Conservation (phyloP, 2,113 vertebrate species). For the Apodemus sylvaticus region DNA sequence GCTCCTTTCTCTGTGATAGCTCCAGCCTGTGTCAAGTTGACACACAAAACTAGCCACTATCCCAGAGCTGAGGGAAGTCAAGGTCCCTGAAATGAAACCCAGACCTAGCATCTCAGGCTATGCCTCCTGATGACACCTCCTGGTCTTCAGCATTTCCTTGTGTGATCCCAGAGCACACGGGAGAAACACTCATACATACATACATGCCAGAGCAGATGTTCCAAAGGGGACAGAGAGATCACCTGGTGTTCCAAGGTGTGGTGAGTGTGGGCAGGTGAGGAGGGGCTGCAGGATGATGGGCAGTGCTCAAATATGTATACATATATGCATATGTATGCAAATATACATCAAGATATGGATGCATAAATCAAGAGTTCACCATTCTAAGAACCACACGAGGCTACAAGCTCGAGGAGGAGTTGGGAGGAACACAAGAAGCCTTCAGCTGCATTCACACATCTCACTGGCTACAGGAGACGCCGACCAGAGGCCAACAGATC, state of each 20-base stretch:
- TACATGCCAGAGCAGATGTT: no score
- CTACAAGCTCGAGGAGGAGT: background rate
- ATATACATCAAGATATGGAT: background rate
- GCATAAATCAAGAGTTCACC: background rate
- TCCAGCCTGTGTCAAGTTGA: no score
- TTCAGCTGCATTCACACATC: background rate
- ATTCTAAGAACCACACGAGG: background rate
- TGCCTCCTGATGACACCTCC: background rate
- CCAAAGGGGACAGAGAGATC: background rate
- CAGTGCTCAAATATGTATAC: background rate
- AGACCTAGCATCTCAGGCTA: background rate
- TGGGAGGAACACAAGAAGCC: background rate
- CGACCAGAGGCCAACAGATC: background rate
- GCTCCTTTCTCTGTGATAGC: no score
- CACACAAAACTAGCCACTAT: no score
- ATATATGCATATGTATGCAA: no score
- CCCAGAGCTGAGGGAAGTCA: background rate
- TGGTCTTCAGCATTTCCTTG: background rate
- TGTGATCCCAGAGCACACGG: background rate
- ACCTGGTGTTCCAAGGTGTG: background rate
- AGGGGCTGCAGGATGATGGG: rapidly evolving
- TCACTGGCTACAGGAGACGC: background rate
- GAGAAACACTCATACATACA: background rate
- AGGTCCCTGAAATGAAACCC: background rate
- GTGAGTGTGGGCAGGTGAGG: background rate